Percentiles rank a stretch among this genome's conserved stretches.
Evolutionary conservation across 2,888 invertebrate species (phyloP).

Genomic region (Bugulina stolonifera): DNA sequence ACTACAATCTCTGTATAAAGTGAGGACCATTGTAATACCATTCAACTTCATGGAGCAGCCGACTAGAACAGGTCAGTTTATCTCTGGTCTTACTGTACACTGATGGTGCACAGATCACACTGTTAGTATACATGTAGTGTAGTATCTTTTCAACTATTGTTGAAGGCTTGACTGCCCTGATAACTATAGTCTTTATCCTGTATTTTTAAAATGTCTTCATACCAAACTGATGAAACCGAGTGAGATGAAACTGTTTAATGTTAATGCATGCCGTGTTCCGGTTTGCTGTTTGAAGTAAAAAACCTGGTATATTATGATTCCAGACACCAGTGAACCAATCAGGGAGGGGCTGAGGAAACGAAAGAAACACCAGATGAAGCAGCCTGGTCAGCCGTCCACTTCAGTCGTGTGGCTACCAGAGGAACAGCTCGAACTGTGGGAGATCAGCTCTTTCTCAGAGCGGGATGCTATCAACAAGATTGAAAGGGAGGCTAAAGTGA

Average conservation of each 20-base stretch:
- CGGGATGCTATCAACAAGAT: conserved; percentile 36
- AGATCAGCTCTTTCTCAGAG: conserved; percentile 63
- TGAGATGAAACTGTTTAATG: no score
- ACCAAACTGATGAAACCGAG: no score
- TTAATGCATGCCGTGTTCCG: no score
- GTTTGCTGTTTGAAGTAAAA: no score
- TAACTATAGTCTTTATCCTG: no score
- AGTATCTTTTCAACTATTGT: no score
- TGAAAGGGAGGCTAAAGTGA: neutral
- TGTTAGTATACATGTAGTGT: no score
- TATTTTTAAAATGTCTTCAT: no score
- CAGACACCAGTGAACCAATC: conserved; percentile 14
- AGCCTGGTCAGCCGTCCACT: conserved; percentile 88
- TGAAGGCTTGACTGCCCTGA: no score
- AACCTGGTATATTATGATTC: no score
- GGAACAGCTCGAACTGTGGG: conserved; percentile 90
- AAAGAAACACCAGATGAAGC: conserved; percentile 81
- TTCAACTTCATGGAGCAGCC: conserved; percentile 51
- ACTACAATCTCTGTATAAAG: conserved; percentile 81
- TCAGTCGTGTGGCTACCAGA: conserved; percentile 94
- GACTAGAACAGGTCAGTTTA: neutral
- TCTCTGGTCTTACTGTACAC: no score
- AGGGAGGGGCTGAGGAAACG: conserved; percentile 86
- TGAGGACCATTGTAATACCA: conserved; percentile 89
- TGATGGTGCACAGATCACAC: no score